These are phyloP conservation scores for Hyalella azteca DNA, from an alignment of 2,888 invertebrate species.

Conservation along the genomic window DNA sequence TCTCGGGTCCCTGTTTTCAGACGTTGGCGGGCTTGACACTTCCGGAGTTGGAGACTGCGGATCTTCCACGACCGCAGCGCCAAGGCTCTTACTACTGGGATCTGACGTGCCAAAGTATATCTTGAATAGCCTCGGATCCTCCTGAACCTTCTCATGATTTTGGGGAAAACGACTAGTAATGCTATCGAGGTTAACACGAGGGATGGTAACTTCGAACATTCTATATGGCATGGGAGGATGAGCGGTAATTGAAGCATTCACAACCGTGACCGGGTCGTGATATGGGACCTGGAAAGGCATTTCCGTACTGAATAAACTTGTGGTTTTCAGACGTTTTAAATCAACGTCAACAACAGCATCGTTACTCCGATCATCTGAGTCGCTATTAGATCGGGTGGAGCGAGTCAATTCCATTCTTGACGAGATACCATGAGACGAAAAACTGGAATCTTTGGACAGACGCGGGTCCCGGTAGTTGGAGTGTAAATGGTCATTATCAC, in stretches of 20 bases:
- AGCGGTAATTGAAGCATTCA: slow-evolving; percentile 53
- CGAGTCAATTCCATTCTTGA: not conserved
- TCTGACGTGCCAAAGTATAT: slow-evolving; percentile 51
- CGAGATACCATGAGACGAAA: not conserved
- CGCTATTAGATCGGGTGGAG: not conserved
- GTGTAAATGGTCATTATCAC: not conserved
- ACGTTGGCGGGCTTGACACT: not conserved
- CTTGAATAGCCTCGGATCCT: slow-evolving; percentile 52
- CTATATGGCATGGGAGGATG: slow-evolving; percentile 53
- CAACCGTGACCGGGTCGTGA: slow-evolving; percentile 55
- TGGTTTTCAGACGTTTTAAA: not conserved
- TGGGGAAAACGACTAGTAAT: slow-evolving; percentile 44
- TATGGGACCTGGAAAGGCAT: slow-evolving; percentile 56
- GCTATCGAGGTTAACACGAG: slow-evolving; percentile 49
- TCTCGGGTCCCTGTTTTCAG: slow-evolving; percentile 34
- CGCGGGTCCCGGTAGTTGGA: not conserved
- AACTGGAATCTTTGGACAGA: not conserved
- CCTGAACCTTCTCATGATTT: slow-evolving; percentile 50
- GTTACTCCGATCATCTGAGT: slow-evolving; percentile 11
- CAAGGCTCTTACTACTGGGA: slow-evolving; percentile 42
- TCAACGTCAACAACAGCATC: not conserved
- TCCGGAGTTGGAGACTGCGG: slow-evolving; percentile 44
- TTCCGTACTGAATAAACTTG: not conserved
- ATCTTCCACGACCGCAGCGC: slow-evolving; percentile 42
- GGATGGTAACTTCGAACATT: slow-evolving; percentile 49